Conservation (phyloP, 2,113 vertebrate genomes). For the Nyctibius bracteatus region DNA sequence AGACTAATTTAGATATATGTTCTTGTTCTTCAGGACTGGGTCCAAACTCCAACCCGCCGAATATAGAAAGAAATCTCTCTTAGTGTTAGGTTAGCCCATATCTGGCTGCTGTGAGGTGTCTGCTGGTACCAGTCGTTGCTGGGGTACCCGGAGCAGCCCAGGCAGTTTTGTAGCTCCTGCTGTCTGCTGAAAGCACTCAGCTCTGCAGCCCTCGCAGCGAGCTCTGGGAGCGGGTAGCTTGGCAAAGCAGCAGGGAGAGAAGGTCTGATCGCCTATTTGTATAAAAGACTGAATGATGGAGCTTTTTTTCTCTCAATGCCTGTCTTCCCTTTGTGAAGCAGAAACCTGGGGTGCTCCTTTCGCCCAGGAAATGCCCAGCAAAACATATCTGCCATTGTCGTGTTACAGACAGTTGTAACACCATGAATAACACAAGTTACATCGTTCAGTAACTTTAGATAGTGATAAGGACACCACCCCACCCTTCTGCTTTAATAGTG, state of each 20-base stretch:
- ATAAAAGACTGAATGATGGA: accelerated
- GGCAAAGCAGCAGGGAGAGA: neutral
- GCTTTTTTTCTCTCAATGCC: accelerated
- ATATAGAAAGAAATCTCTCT: neutral
- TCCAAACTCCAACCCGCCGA: accelerated
- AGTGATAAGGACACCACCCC: neutral
- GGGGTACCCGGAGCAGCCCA: neutral
- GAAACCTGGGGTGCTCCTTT: neutral
- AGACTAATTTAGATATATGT: accelerated
- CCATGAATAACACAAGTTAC: neutral
- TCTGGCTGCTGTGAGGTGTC: neutral
- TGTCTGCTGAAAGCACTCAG: neutral
- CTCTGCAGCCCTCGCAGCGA: neutral
- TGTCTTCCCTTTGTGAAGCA: accelerated
- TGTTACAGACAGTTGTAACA: neutral
- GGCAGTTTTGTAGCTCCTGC: neutral
- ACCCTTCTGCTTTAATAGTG: neutral
- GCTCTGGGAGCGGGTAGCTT: neutral
- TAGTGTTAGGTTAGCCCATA: accelerated
- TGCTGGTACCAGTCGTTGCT: neutral
- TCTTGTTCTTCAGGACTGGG: neutral
- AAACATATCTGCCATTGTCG: accelerated
- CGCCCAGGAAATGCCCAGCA: neutral
- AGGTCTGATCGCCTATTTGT: neutral
- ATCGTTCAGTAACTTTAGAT: neutral